Conservation (phyloP, 2,888 invertebrate species). For the Octodonta nipae region DNA sequence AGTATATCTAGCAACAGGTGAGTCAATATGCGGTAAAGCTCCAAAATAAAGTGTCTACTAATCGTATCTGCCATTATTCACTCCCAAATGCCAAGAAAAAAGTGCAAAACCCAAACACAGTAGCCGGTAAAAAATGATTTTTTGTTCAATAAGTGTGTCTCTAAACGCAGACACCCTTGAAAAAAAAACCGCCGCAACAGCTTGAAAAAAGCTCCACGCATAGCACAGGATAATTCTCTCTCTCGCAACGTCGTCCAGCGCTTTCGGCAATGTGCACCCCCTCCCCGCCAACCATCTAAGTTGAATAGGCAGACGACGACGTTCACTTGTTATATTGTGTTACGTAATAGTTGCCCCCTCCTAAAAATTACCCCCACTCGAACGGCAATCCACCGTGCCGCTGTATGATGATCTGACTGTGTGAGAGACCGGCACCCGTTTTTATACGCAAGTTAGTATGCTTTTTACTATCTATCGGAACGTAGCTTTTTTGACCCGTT, state of each 20-base stretch:
- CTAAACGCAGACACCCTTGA: slow-evolving; percentile 4
- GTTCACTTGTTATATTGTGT: slow-evolving; percentile 28
- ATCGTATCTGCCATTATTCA: too few relatives aligned
- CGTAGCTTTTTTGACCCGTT: slow-evolving; percentile 26
- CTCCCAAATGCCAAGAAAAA: too few relatives aligned
- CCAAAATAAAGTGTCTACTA: too few relatives aligned
- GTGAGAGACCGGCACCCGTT: slow-evolving; percentile 25
- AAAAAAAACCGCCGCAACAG: slow-evolving; percentile 13
- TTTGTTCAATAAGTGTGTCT: slow-evolving; percentile 14
- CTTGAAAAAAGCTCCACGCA: slow-evolving; percentile 9
- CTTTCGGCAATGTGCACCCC: slow-evolving; percentile 9
- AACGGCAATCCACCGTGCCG: slow-evolving; percentile 15
- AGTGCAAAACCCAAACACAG: too few relatives aligned
- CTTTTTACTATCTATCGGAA: slow-evolving; percentile 33
- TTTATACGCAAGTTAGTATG: slow-evolving; percentile 36
- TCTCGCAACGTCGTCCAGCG: slow-evolving; percentile 3
- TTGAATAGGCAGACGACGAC: slow-evolving; percentile 20
- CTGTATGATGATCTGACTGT: slow-evolving; percentile 27
- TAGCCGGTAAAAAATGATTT: slow-evolving; percentile 14
- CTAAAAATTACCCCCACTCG: slow-evolving; percentile 23
- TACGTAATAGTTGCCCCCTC: slow-evolving; percentile 28
- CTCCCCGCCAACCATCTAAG: slow-evolving; percentile 13
- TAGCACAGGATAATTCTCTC: not conserved
- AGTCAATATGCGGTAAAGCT: too few relatives aligned
- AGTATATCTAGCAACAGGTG: too few relatives aligned